Base-by-base conservation (phyloP, 2,888 invertebrate species). In the Camponotus fellah region DNA sequence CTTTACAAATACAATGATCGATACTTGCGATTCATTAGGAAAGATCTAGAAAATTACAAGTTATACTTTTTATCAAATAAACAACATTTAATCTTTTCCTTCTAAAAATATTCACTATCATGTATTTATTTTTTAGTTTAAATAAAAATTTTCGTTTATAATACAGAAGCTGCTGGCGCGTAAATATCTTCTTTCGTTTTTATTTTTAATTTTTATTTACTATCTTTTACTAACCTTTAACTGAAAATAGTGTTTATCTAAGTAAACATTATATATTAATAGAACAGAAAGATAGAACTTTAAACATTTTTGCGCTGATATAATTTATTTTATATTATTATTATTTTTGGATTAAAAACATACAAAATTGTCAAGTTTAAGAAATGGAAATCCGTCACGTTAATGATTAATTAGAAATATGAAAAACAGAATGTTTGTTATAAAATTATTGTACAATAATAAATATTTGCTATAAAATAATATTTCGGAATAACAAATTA, bases 1-100 rank as follows among this genome's bases (percentile, higher is more conserved):
- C 32, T 58, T 69, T n/a, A 60, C 8, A 37, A 65, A 21, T 77
- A 68, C 10, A 10, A n/a, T 60, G 8, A 60, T 60, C n/a, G 14
- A 72, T 40, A 40, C 26, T 40, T 32, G 58, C 37, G 56, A 56
- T 46, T 12, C 4, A 46, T 65, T 53, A 14, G 3, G 49, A 49
- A 9, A 12, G 17, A 2, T 40, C 17, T 0, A 65, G 1, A 34
- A 8, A 60, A 60, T 34, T 62, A 3, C 26, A 1, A 37, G 37
- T 65, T 17, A 8, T 40, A 40, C 26, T 26, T 53, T 66, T 26
- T 26, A 3, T 10, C 2, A 37, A 53, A 6, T 21, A 26, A 14
- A 9, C 8, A 12, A 9, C 8, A 12, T 10, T 68, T n/a, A 1
- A 32, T 53, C 6, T 3, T 69, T n/a, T 49, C n/a, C 3, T 10